Evolutionary conservation across 1,140 invertebrate genomes (phyloP).

Genomic region (Araneus ventricosus): DNA sequence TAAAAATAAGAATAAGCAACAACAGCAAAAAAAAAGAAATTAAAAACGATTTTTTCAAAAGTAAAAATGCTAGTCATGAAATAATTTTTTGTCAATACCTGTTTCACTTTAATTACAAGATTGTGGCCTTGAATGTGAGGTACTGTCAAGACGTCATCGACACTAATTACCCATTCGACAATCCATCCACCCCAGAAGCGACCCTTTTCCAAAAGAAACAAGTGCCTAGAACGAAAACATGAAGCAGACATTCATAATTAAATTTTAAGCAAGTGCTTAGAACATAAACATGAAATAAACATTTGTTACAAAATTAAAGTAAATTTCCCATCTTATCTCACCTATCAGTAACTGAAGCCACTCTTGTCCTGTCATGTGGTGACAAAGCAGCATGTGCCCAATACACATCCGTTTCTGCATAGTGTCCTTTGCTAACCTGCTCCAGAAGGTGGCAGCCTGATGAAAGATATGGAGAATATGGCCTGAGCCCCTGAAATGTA

Average conservation of each 20-base stretch:
- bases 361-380: constrained; percentile 81
- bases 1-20: too few relatives aligned
- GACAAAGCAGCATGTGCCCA: constrained; percentile 86
- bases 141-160: constrained; percentile 87
- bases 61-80: not conserved
- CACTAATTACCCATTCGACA: constrained; percentile 87
- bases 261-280: not conserved
- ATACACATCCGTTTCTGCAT: constrained; percentile 85
- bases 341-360: constrained; percentile 85
- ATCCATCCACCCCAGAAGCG: constrained; percentile 87
- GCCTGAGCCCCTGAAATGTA: constrained; percentile 83
- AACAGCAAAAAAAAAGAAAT: too few relatives aligned
- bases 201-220: constrained; percentile 87
- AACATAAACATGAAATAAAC: too few relatives aligned
- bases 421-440: constrained; percentile 84
- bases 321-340: constrained; percentile 77
- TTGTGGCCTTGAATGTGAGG: constrained; percentile 85
- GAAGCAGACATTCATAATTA: not conserved
- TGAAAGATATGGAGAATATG: constrained; percentile 85
- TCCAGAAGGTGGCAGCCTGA: constrained; percentile 84
- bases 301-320: too few relatives aligned
- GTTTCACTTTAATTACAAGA: constrained; percentile 87
- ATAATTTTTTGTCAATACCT: constrained; percentile 81
- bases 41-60: not conserved
- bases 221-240: constrained; percentile 83